Base-by-base conservation (phyloP, 1,140 invertebrate species). In the Drosophila elegans region DNA sequence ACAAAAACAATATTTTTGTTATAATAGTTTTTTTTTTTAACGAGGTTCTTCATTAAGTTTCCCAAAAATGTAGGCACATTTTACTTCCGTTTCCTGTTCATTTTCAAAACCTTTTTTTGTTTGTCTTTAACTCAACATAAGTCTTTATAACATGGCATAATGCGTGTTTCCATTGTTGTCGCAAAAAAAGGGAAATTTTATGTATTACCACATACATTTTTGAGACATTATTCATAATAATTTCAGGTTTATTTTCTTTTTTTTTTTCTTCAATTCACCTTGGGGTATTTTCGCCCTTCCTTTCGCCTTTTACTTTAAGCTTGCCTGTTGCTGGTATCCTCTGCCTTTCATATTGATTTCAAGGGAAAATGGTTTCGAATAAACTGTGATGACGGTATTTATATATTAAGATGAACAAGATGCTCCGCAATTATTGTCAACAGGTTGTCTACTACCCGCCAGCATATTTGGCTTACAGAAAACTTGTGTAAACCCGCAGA, bases 191-290 rank as follows among this genome's bases (percentile, higher is more conserved):
- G 6, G 6, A 4, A 79, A 46, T 80, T 61, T 73, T 46, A 61
- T 80, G 81, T 67, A 46, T 68, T 53, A 44, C 59, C 32, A 48
- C 48, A 55, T 45, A 48, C 48, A 73, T 72, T 80, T 71, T 74
- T 59, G 53, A 27, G 46, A 67, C 82, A 69, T 85, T 78, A 78
- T 82, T 82, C 82, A 78, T 71, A 78, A 63, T 64, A 68, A 71
- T 78, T 81, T 78, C 75, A 57, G 82, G 49, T 32, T 41, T 46
- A 34, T 48, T 25, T 49, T 29, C 62, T 59, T 48, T 21, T 34
- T 10, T 9, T 57, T 82, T 72, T 42, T 57, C 78, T 73, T 42
- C 51, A 63, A 74, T 86, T 78, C 66, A 64, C 79, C 64, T 66
- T 36, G 45, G 78, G 73, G 55, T 41, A 56, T 55, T 45, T 59